phyloP scores from a whole-genome alignment of 2,888 invertebrate species.

The Latrodectus elegans region DNA sequence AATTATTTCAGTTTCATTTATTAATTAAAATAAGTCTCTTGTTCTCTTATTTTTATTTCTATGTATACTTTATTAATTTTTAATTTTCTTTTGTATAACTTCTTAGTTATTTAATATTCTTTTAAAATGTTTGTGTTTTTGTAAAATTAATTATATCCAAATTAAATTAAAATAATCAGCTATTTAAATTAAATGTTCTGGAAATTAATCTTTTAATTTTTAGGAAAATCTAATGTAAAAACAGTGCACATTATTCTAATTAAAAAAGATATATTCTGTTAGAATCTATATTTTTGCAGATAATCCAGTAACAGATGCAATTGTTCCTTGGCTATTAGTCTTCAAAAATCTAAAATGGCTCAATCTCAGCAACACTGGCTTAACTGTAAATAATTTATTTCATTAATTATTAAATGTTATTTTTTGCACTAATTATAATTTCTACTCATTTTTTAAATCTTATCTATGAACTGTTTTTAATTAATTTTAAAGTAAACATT shows the following conservation, averaged over 20 bases:
- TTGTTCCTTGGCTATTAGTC: slow-evolving; percentile 17
- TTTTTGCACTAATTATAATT: neutral
- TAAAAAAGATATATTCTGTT: neutral
- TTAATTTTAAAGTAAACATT: no score
- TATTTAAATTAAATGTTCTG: neutral
- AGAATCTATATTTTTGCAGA: slow-evolving; percentile 1
- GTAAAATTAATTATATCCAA: neutral
- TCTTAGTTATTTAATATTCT: no score
- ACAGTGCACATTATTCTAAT: no score
- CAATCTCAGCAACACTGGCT: slow-evolving; percentile 20
- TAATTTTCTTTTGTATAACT: no score
- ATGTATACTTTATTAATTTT: no score
- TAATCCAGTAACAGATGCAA: slow-evolving; percentile 30
- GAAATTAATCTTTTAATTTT: neutral
- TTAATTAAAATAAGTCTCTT: no score
- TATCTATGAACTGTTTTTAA: no score
- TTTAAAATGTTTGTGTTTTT: no score
- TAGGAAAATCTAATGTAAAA: neutral
- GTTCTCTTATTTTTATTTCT: no score
- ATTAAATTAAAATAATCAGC: neutral
- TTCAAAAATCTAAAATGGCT: slow-evolving; percentile 21
- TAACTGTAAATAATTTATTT: slow-evolving; percentile 17
- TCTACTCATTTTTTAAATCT: neutral
- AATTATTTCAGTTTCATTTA: no score
- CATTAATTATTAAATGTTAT: neutral